These are phyloP conservation scores for Drosophila leonis DNA, from an alignment of 2,888 invertebrate genomes.

Conservation along the genomic window DNA sequence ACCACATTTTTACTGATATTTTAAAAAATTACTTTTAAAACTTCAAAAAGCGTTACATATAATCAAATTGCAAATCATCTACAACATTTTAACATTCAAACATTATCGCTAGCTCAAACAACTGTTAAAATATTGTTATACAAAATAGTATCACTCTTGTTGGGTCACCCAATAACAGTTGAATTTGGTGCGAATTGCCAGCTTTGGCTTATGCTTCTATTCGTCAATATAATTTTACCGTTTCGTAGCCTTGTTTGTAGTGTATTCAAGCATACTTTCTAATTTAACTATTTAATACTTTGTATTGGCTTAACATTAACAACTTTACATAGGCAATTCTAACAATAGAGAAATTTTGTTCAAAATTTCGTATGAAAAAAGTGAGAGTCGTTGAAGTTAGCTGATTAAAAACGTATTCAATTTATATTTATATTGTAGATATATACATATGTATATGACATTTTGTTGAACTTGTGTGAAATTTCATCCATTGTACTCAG, in stretches of 20 bases:
- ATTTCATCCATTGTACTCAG: constrained; percentile 38
- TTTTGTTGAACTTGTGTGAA: constrained; percentile 29
- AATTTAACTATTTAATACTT: not conserved
- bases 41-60: not conserved
- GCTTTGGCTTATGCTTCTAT: not conserved
- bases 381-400: constrained; percentile 14
- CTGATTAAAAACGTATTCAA: constrained; percentile 12
- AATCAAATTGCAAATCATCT: not conserved
- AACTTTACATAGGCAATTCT: constrained; percentile 9
- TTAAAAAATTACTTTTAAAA: too few relatives aligned
- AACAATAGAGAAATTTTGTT: constrained; percentile 25
- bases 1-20: too few relatives aligned
- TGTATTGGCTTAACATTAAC: constrained; percentile 2
- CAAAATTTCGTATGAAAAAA: constrained; percentile 2
- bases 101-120: not conserved
- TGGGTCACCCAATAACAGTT: not conserved
- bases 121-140: not conserved
- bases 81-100: not conserved
- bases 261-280: not conserved
- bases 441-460: not conserved
- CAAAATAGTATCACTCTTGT: not conserved
- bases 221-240: not conserved
- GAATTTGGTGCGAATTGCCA: not conserved
- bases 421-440: not conserved
- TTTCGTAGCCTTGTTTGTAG: not conserved